phyloP scores from a whole-genome alignment of 2,113 vertebrate species.

The Etheostoma cragini region DNA sequence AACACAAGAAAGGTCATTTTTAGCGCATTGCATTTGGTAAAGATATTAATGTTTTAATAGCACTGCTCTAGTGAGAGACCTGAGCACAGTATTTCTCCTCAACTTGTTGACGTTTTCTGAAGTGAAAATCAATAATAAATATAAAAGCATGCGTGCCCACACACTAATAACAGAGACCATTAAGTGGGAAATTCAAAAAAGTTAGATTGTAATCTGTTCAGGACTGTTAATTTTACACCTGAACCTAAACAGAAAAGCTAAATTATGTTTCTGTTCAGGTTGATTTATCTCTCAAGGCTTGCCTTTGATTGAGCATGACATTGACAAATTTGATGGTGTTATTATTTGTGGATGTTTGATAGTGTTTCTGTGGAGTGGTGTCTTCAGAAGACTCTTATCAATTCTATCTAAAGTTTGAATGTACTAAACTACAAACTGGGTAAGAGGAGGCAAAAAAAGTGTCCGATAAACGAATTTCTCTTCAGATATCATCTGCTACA shows the following conservation, averaged over 20 bases:
- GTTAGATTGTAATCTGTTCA: background rate
- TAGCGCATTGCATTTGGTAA: background rate
- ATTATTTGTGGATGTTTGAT: background rate
- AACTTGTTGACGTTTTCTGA: background rate
- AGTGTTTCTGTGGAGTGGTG: background rate
- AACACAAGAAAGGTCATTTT: slow-evolving; percentile 24
- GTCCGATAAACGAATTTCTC: background rate
- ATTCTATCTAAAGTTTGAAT: background rate
- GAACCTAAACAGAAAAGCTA: background rate
- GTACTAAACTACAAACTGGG: background rate
- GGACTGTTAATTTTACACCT: background rate
- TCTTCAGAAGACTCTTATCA: background rate
- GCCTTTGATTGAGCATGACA: background rate
- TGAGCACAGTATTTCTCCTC: background rate
- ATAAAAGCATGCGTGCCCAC: no score
- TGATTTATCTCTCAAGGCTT: background rate
- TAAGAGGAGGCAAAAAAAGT: background rate
- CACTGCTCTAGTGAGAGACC: background rate
- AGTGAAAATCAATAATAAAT: background rate
- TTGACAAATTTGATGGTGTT: background rate
- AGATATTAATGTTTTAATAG: slow-evolving; percentile 24
- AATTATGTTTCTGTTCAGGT: background rate
- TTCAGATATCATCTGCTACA: background rate
- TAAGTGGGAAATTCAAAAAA: background rate
- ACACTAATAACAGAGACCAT: background rate